Base-by-base conservation (phyloP, 1,140 invertebrate genomes). In the Eupeodes corollae region DNA sequence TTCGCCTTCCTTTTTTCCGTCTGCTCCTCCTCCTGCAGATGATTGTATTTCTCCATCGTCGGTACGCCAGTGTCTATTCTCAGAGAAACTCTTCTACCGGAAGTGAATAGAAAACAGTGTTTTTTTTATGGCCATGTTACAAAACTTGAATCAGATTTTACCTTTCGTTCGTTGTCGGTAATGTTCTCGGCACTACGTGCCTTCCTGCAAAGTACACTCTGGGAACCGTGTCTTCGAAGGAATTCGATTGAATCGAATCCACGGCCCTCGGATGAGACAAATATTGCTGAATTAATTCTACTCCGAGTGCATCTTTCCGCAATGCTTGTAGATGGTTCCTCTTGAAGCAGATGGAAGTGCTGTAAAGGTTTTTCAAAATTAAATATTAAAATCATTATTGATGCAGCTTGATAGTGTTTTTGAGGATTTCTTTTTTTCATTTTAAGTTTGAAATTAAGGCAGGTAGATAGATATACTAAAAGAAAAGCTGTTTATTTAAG, bases 181-280 rank as follows among this genome's bases (percentile, higher is more conserved):
- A 80, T 74, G 57, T 80, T 80, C 57, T 80, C 78, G 54, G 78
- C 79, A 69, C 79, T 85, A 71, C 81, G 80, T 56, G 84, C 83
- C 67, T 85, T 85, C 11, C 83, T 75, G 59, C 83, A 87, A 34
- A 85, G 66, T 51, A 79, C 77, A 15, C 83, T 86, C 51, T 84
- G 82, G n/a, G 82, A 85, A 3, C 83, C 83, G 57, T 85, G 80
- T 40, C 83, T 72, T 35, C 83, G 75, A 52, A 86, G 70, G 58
- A 86, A 87, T 65, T 82, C 81, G 64, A 82, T 79, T 56, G 84
- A 74, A 66, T 85, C 74, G 58, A 86, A 84, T 38, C 82, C 82
- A 12, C 80, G 76, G 2, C 83, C 82, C 62, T 84, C 83, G 51
- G 78, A 78, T 39, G 79, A 82, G 15, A 80, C 74, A 56, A 80